Evolutionary conservation across 1,140 invertebrate species (phyloP), one percentile per base, ranked within the genome.

Genomic region (Drosophila busckii): DNA sequence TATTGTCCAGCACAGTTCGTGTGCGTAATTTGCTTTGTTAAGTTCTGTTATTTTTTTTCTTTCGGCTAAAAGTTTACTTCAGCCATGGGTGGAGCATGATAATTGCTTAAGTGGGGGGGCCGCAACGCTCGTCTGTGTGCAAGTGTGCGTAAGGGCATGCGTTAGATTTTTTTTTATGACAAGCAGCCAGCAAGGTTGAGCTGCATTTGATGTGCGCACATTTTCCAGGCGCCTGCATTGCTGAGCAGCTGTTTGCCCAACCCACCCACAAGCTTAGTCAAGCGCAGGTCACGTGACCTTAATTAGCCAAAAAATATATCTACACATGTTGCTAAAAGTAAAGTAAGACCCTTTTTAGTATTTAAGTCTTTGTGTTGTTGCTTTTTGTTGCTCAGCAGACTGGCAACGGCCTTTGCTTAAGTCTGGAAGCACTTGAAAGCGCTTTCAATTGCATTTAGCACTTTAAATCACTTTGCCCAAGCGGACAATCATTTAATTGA

Each of bases 1-100:
- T 71, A 80, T 80, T 78, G 73, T 69, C 75, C 73, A 80, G 68
- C 67, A 68, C 54, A 80, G 73, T 80, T 80, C 73, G 73, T 80
- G 73, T 80, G 71, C 71, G 67, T 78, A 78, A 78, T 78, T 78
- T 67, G 49, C 73, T 71, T 53, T 78, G 71, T 71, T 78, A 63
- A 78, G 71, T 67, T 73, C 32, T 37, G 28, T 46, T 48, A 35
- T 9, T 29, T 49, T 44, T 44, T 58, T 58, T 45, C 28, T 45
- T 60, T 46, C 53, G 70, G 49, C 42, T 53, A 76, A 65, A 76
- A 76, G 61, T 73, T 78, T 62, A 41, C 70, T 75, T 75, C 75
- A 69, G 68, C 63, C 56, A 58, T 28, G 23, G 25, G 41, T 40
- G 73, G 66, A 48, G 66, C 53, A 70, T 70, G 66, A 78, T 76